Percentiles rank a stretch among this genome's conserved stretches.
These are phyloP conservation scores for Lysandra bellargus DNA, from an alignment of 2,888 invertebrate genomes.

Conservation along the genomic window DNA sequence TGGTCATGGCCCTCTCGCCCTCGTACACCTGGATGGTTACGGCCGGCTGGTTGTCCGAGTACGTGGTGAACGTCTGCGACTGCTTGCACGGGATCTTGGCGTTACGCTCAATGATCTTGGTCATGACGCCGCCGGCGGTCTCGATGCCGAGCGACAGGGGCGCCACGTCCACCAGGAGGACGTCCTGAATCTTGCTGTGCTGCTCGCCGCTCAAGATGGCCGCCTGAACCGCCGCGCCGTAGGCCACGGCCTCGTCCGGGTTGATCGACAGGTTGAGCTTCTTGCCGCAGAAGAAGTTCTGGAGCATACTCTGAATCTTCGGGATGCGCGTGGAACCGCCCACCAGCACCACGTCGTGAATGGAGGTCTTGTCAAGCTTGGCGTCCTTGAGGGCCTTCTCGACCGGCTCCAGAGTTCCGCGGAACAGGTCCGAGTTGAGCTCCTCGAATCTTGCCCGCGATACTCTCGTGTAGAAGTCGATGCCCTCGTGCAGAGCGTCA, in stretches of 20 bases:
- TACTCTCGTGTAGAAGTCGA: conserved; percentile 85
- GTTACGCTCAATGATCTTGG: conserved; percentile 87
- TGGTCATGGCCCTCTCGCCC: conserved; percentile 90
- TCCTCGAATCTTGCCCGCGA: conserved; percentile 89
- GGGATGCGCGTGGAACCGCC: conserved; percentile 91
- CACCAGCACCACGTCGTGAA: conserved; percentile 90
- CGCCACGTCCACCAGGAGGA: conserved; percentile 80
- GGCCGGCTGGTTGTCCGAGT: conserved; percentile 89
- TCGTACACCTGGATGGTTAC: conserved; percentile 87
- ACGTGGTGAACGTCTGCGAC: conserved; percentile 88
- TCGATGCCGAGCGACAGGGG: conserved; percentile 87
- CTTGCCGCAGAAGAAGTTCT: conserved; percentile 88
- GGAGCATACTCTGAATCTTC: conserved; percentile 87
- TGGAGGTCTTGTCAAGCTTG: conserved; percentile 87
- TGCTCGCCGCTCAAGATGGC: conserved; percentile 87
- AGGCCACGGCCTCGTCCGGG: conserved; percentile 90
- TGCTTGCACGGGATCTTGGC: conserved; percentile 86
- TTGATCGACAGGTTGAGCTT: conserved; percentile 87
- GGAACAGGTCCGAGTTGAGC: conserved; percentile 85
- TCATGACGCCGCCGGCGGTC: conserved; percentile 90
- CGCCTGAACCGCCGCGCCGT: conserved; percentile 88
- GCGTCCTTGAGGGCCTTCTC: conserved; percentile 89
- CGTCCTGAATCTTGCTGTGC: conserved; percentile 87
- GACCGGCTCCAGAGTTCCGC: conserved; percentile 87
- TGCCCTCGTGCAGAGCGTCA: conserved; percentile 86